Base-by-base conservation (phyloP, 1,140 invertebrate species). In the Drosophila baimaii region DNA sequence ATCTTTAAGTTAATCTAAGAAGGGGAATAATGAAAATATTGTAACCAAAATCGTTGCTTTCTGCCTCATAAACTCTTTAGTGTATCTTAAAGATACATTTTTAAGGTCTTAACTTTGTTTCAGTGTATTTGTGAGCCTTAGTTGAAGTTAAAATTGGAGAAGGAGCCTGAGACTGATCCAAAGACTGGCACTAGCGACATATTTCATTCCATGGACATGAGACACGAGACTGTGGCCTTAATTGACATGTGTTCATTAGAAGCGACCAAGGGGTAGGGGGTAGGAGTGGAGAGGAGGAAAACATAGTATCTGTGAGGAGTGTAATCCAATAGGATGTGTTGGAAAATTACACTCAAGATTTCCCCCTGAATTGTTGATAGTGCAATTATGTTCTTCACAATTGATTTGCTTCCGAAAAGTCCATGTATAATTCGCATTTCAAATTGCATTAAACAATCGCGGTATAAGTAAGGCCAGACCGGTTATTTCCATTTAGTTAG, bases 201-300 rank as follows among this genome's bases (percentile, higher is more conserved):
- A 73, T 73, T 52, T 73, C 70, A 73, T 52, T 73, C 70, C 65
- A 73, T 44, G 70, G 70, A 73, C 70, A 73, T 23, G 46, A 61
- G 68, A 73, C 70, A 73, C 70, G 69, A 75, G 51, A 75, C 70
- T 57, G 17, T 12, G 49, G 59, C 56, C 33, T 88, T 86, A 88
- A 88, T 88, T 86, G 82, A 88, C 83, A 86, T 88, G 79, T 86
- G 82, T 88, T 88, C 83, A 88, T 86, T 86, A 86, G 71, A 61
- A 61, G 79, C 52, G 23, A 44, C 51, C 66, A 64, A 56, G 47
- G 66, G 52, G n/a, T n/a, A 62, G 56, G 31, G 44, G 61, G 31
- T 63, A n/a, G 27, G 10, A 54, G 27, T 12, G 5, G 23, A 49
- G n/a, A 17, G 41, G 31, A 25, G 41, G 31, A 25, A 27, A 25